Conservation (phyloP, 2,888 invertebrate genomes). For the Eretmocerus hayati region DNA sequence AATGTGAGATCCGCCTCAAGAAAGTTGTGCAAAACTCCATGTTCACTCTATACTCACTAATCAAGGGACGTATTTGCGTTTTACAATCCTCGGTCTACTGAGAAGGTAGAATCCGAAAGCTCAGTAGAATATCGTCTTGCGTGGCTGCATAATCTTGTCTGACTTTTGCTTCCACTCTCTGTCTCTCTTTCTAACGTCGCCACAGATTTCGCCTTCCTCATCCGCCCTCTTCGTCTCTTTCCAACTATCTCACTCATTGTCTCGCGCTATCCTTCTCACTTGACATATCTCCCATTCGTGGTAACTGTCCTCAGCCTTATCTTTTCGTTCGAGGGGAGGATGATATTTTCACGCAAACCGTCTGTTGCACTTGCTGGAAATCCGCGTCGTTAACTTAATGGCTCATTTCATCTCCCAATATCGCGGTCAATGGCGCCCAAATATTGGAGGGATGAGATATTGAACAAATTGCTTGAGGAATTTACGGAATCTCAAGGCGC, state of each 20-base stretch:
- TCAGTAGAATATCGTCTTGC: conserved; percentile 32
- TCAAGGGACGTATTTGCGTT: conserved; percentile 47
- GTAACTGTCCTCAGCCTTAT: conserved; percentile 18
- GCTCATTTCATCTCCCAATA: conserved; percentile 43
- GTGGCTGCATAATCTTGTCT: conserved; percentile 18
- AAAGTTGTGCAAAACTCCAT: conserved; percentile 28
- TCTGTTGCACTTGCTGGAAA: conserved; percentile 21
- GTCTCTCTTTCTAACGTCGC: not conserved
- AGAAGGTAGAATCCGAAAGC: conserved; percentile 46
- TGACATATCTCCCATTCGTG: conserved; percentile 15
- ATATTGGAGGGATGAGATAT: conserved; percentile 12
- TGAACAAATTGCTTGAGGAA: conserved; percentile 8
- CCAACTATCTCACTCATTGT: conserved; percentile 4
- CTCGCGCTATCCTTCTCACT: conserved; percentile 21
- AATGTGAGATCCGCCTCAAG: too few species aligned
- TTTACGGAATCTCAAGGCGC: conserved; percentile 3
- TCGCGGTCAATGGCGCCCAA: conserved; percentile 29
- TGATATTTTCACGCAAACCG: conserved; percentile 23
- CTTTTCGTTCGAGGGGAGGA: conserved; percentile 15
- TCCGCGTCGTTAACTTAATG: conserved; percentile 38
- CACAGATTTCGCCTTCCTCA: too few species aligned
- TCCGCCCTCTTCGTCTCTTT: conserved; percentile 7
- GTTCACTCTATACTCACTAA: conserved; percentile 45
- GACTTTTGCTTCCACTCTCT: conserved; percentile 12
- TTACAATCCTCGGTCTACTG: conserved; percentile 44